These are phyloP conservation scores for Eurosta solidaginis DNA, from an alignment of 1,140 invertebrate species.

Conservation along the genomic window DNA sequence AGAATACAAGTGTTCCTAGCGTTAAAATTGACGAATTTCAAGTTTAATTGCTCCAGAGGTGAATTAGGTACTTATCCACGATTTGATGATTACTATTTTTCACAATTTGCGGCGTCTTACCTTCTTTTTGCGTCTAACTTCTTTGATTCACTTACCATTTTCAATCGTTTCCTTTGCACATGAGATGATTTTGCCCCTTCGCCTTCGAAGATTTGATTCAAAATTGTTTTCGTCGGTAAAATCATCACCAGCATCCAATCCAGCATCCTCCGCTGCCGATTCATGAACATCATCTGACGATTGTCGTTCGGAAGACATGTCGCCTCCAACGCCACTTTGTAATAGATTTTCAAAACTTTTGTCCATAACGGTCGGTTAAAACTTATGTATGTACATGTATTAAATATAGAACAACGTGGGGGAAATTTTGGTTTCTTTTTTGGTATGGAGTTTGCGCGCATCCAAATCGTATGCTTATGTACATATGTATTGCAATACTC, in stretches of 20 bases:
- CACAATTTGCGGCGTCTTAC: too few relatives aligned
- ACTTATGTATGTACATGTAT: not conserved
- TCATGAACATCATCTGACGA: conserved; percentile 56
- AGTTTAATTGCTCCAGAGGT: too few relatives aligned
- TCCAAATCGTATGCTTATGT: too few relatives aligned
- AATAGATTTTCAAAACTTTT: conserved; percentile 56
- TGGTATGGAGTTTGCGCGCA: too few relatives aligned
- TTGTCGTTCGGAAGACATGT: conserved; percentile 42
- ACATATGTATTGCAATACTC: too few relatives aligned
- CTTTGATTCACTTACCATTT: conserved; percentile 54
- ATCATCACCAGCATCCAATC: conserved; percentile 44
- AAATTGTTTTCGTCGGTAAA: conserved; percentile 57
- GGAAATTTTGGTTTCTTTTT: too few relatives aligned
- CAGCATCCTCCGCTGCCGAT: conserved; percentile 41
- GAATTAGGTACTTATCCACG: too few relatives aligned
- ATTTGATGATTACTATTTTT: too few relatives aligned
- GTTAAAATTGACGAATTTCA: too few relatives aligned
- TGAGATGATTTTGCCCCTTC: conserved; percentile 60
- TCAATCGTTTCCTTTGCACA: conserved; percentile 60
- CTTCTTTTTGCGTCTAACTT: too few relatives aligned
- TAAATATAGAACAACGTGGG: too few relatives aligned
- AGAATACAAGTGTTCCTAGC: too few relatives aligned
- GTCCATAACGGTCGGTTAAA: conserved; percentile 42
- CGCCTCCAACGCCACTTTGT: conserved; percentile 36
- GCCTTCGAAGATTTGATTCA: conserved; percentile 58